These are phyloP conservation scores for Nycticebus coucang DNA, from an alignment of 2,113 vertebrate genomes.

Conservation along the genomic window DNA sequence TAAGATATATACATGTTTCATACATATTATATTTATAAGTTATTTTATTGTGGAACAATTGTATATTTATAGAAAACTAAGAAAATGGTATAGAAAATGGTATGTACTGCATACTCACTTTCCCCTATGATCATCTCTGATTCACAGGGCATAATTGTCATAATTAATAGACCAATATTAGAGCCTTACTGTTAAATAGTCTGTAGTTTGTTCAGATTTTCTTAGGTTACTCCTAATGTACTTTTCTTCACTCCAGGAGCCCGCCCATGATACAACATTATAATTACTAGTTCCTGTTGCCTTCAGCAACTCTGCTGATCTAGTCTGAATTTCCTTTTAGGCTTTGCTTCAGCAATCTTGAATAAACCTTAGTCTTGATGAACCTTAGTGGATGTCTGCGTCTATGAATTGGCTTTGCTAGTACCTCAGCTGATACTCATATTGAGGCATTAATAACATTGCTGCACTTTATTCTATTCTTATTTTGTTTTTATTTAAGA, in stretches of 20 bases:
- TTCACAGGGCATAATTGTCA: neutral
- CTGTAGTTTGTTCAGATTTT: neutral
- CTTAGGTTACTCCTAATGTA: neutral
- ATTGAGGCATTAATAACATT: neutral
- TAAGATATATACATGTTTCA: too few species aligned
- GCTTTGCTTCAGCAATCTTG: neutral
- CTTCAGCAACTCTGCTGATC: neutral
- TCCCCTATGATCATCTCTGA: neutral
- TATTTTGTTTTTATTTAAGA: too few species aligned
- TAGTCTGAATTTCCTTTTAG: neutral
- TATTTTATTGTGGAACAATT: neutral
- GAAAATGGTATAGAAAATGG: neutral
- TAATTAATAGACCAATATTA: neutral
- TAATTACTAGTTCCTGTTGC: neutral
- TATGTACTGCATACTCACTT: neutral
- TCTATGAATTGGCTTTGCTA: neutral
- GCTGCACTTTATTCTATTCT: neutral
- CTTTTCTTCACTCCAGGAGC: neutral
- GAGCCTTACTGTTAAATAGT: neutral
- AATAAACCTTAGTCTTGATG: neutral
- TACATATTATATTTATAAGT: neutral
- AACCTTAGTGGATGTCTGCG: neutral
- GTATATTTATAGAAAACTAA: neutral
- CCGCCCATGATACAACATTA: neutral
- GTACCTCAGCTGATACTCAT: too few species aligned